These are phyloP conservation scores for Listronotus oregonensis DNA, from an alignment of 1,140 invertebrate genomes.

Conservation along the genomic window DNA sequence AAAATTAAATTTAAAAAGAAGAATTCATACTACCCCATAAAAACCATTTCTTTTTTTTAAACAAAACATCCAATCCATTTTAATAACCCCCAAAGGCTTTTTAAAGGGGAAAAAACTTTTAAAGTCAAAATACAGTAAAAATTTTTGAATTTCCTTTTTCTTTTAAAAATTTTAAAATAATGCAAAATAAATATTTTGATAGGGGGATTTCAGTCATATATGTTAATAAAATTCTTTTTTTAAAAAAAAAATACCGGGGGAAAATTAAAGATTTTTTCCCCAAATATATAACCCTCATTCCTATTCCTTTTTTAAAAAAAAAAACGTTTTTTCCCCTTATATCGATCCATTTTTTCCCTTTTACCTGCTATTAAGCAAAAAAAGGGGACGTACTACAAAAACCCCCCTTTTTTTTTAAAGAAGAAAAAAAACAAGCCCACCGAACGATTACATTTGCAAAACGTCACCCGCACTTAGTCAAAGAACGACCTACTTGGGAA, in stretches of 20 bases:
- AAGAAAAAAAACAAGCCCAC: not conserved
- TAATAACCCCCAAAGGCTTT: not conserved
- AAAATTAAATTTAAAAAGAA: conserved; percentile 16
- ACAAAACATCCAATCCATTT: conserved; percentile 19
- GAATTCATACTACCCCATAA: conserved; percentile 17
- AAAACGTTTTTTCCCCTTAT: conserved; percentile 14
- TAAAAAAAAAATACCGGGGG: conserved; percentile 12
- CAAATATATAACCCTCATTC: conserved; percentile 7
- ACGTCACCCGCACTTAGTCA: not conserved
- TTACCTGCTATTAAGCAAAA: conserved; percentile 21
- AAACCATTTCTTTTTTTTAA: conserved; percentile 26
- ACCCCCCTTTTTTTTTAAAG: conserved; percentile 8
- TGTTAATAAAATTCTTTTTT: conserved; percentile 9
- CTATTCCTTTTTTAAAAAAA: not conserved
- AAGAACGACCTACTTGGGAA: not conserved
- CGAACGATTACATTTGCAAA: conserved; percentile 1
- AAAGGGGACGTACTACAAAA: conserved; percentile 14
- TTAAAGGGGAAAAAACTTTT: conserved; percentile 2
- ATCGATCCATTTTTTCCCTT: conserved; percentile 18
- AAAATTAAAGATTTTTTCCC: not conserved
- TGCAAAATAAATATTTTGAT: conserved; percentile 15
- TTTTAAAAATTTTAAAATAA: conserved; percentile 8
- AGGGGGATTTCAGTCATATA: conserved; percentile 5
- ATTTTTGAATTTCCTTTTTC: conserved; percentile 19
- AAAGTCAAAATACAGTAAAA: conserved; percentile 20